phyloP scores from a whole-genome alignment of 2,113 vertebrate species.

The Aptenodytes forsteri region DNA sequence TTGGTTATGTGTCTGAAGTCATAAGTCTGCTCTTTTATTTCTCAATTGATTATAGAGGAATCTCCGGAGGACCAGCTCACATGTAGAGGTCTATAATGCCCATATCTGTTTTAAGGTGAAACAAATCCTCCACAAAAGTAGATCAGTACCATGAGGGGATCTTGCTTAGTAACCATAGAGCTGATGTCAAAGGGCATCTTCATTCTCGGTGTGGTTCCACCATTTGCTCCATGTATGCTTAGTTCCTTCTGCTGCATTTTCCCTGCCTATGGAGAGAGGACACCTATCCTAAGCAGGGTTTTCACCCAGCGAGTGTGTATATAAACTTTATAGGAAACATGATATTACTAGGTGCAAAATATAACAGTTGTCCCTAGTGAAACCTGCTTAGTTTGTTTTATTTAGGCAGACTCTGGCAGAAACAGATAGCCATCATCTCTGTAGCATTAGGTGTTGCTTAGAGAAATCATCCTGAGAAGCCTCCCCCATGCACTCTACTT shows the following conservation, averaged over 20 bases:
- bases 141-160: not conserved
- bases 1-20: not conserved
- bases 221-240: not conserved
- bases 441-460: not conserved
- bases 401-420: not conserved
- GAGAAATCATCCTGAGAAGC: not conserved
- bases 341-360: not conserved
- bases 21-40: not conserved
- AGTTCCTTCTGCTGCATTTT: not conserved
- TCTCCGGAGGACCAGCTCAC: not conserved
- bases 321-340: not conserved
- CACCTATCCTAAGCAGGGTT: fast-evolving
- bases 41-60: not conserved
- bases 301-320: not conserved
- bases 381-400: not conserved
- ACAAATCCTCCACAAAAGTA: not conserved
- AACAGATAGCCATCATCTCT: not conserved
- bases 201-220: not conserved
- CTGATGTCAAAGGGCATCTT: not conserved
- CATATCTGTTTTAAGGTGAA: not conserved
- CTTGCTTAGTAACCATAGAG: not conserved
- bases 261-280: not conserved
- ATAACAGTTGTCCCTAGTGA: not conserved
- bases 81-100: not conserved
- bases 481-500: not conserved